Conservation (phyloP, 2,888 invertebrate genomes). For the Machimus atricapillus region DNA sequence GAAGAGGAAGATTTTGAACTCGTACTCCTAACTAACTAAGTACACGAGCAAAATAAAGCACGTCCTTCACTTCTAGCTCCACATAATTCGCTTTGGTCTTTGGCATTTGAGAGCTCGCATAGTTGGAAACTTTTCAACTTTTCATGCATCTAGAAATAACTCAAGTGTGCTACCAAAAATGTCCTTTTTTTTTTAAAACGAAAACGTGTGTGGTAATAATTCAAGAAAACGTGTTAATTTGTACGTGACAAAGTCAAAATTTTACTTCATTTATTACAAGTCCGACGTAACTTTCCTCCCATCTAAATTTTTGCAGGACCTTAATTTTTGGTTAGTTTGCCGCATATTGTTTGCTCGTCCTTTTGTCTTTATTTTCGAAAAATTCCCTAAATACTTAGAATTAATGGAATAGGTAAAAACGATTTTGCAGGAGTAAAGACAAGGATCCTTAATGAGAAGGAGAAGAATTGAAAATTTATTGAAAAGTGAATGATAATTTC, state of each 20-base stretch:
- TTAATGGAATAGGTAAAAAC: background rate
- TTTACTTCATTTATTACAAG: background rate
- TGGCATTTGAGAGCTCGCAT: background rate
- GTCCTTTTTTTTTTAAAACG: background rate
- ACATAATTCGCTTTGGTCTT: background rate
- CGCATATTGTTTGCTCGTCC: background rate
- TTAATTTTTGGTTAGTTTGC: background rate
- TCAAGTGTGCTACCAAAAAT: background rate
- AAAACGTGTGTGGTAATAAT: background rate
- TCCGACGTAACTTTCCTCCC: background rate
- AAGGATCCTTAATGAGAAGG: background rate
- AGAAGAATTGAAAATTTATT: background rate
- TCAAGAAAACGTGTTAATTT: background rate
- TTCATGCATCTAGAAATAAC: background rate
- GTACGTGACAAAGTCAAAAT: background rate
- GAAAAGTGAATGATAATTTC: background rate
- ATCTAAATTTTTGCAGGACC: background rate
- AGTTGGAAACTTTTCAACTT: background rate
- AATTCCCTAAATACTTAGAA: background rate
- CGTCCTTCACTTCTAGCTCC: background rate
- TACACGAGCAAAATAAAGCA: background rate
- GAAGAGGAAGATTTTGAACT: background rate
- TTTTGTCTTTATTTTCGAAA: background rate
- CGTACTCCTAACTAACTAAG: background rate
- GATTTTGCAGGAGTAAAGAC: background rate